Evolutionary conservation across 37 sponge, comb jelly and placozoan genomes (phyloP).

Genomic region (Tethya wilhelma): DNA sequence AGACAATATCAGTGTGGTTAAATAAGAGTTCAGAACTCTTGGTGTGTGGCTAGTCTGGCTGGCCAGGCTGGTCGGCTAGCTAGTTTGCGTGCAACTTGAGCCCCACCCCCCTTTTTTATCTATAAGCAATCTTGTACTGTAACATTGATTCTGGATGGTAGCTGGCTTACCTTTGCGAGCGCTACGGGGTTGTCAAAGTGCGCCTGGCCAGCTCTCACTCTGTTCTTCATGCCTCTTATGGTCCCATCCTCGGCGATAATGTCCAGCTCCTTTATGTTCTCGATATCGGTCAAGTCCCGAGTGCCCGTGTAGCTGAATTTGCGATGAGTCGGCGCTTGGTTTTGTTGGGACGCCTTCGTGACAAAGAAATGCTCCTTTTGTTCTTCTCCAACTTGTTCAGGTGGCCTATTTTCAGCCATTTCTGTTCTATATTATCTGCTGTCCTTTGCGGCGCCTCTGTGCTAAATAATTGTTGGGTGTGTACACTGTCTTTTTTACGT

Average conservation of each 20-base stretch:
- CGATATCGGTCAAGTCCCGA: slow-evolving; percentile 41
- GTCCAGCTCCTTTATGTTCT: slow-evolving; percentile 49
- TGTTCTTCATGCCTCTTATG: slow-evolving; percentile 62
- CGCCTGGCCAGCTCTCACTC: slow-evolving; percentile 71
- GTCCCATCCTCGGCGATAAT: slow-evolving; percentile 52
- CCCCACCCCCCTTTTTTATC: slow-evolving; percentile 22
- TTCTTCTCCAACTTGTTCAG: no score
- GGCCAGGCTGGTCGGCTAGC: background rate
- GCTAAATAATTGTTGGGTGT: no score
- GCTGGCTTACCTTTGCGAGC: slow-evolving; percentile 18
- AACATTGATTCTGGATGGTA: background rate
- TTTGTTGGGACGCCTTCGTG: slow-evolving; percentile 41
- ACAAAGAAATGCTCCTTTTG: slow-evolving; percentile 27
- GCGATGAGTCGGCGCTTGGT: background rate
- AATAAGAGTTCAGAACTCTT: background rate
- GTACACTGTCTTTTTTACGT: no score
- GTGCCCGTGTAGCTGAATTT: slow-evolving; percentile 47
- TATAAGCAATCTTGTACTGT: background rate
- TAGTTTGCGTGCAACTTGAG: background rate
- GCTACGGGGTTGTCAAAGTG: slow-evolving; percentile 49
- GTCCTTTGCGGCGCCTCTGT: no score
- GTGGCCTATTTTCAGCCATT: no score
- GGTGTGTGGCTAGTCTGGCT: background rate
- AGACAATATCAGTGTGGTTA: background rate
- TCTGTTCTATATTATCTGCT: no score